A percentile compares a stretch with the other conserved stretches of the same genome.
Evolutionary conservation across 2,888 invertebrate genomes (phyloP).

Genomic region (Xylophagus ater): DNA sequence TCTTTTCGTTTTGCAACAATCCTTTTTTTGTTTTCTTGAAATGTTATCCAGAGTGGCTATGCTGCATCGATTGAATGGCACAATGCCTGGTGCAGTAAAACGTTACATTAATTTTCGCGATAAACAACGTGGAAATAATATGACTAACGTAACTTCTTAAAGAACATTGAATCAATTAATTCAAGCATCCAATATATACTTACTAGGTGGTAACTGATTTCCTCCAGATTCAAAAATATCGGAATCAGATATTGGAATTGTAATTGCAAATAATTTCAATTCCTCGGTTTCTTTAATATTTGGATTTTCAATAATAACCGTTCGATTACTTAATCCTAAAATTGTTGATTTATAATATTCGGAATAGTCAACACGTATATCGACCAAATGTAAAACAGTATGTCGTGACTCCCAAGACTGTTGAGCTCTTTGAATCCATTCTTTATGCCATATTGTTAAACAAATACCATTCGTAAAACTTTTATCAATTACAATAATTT

Average conservation of each 20-base stretch:
- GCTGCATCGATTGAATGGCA: too few relatives aligned
- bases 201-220: too few relatives aligned
- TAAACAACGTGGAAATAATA: too few relatives aligned
- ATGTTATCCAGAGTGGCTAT: too few relatives aligned
- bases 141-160: too few relatives aligned
- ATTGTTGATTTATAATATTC: conserved; percentile 42
- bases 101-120: too few relatives aligned
- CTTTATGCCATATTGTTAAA: conserved; percentile 54
- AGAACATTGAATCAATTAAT: too few relatives aligned
- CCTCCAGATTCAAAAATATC: conserved; percentile 21
- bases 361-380: conserved; percentile 53
- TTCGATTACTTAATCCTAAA: conserved; percentile 42
- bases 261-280: conserved; percentile 43
- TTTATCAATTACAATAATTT: conserved; percentile 54
- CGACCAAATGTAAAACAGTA: conserved; percentile 61
- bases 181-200: conserved; percentile 29
- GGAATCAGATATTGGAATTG: conserved; percentile 31
- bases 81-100: too few relatives aligned
- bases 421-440: conserved; percentile 51
- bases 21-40: too few relatives aligned
- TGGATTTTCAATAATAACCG: conserved; percentile 65
- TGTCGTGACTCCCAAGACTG: conserved; percentile 52
- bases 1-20: too few relatives aligned
- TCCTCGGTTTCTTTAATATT: conserved; percentile 49
- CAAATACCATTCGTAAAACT: conserved; percentile 47